Evolutionary conservation across 1,140 invertebrate species (phyloP), one percentile per base, ranked within the genome.

Genomic region (Lasaia peninsularis): DNA sequence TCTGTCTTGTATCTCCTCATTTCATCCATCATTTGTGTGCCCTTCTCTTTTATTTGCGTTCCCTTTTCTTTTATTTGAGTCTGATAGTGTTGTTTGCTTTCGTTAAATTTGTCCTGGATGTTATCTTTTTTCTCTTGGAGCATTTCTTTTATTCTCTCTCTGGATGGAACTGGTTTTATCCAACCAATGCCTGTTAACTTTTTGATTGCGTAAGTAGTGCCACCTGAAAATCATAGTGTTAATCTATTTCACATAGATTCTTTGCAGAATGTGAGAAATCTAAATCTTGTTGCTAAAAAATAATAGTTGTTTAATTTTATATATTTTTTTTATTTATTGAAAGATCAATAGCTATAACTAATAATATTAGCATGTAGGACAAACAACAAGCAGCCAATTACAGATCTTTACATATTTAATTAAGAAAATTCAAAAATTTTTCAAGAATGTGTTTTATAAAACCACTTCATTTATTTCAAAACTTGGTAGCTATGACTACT

Each of bases 141-240:
- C 84, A 94, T 91, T 73, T 92, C 89, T 72, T 92, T 92, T 0
- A 94, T 76, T 60, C 91, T 77, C 63, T 92, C 91, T 52, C 82
- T 89, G 37, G 91, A 91, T 7, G 93, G 92, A 2, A 94, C 90
- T 56, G 93, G 93, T 78, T 92, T 93, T 55, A 96, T 93, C 73
- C 92, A 93, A 11, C 94, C 94, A 65, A 91, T 89, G 54, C 90
- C 90, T 69, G 90, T 91, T 57, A 95, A 79, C 69, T 92, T 93
- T 56, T 92, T 93, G 52, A 96, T 94, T 9, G 92, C 91, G 67
- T 92, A 78, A 18, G 94, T 95, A 16, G 94, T 95, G 21, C 93
- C 94, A 74, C 92, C 93, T 91, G 34, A 37, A 84, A 80, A 37
- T 49, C n/a, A n/a, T n/a, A n/a, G n/a, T n/a, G n/a, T n/a, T n/a